A percentile compares a stretch with the other conserved stretches of the same genome.
Conservation (phyloP, 2,797 vertebrate genomes). For the Acanthiza pusilla region DNA sequence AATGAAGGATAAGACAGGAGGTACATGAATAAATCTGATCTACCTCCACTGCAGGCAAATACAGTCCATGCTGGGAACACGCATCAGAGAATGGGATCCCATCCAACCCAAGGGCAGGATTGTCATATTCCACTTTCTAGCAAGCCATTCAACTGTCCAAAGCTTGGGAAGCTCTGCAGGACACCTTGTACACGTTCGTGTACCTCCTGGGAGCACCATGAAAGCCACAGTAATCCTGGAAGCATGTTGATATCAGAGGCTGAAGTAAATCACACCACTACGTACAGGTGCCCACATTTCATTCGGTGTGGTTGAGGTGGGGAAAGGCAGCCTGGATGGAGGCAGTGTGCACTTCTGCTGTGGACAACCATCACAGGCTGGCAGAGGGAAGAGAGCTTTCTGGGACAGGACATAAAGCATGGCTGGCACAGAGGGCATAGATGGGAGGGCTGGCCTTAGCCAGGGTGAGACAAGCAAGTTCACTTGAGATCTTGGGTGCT, state of each 20-base stretch:
- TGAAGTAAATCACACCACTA: background rate
- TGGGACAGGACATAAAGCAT: background rate
- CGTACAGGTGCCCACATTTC: background rate
- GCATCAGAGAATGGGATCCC: background rate
- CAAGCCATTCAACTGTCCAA: background rate
- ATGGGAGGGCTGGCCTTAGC: background rate
- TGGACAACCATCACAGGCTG: background rate
- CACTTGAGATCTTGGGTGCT: background rate
- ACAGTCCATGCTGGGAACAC: background rate
- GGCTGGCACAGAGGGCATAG: background rate
- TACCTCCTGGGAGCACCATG: background rate
- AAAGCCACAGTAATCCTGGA: background rate
- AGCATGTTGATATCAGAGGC: fast-evolving
- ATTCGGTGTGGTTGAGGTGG: fast-evolving
- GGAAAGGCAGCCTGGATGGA: background rate
- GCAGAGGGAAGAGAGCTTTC: background rate
- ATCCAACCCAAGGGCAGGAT: background rate
- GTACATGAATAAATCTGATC: background rate
- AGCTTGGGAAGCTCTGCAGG: background rate
- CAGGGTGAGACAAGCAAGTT: background rate
- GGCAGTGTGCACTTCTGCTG: fast-evolving
- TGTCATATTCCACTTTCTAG: background rate
- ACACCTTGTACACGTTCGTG: fast-evolving
- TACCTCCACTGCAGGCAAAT: background rate
- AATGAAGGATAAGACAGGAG: background rate